Evolutionary conservation across 2,797 vertebrate genomes (phyloP), one percentile per base, ranked within the genome.

Genomic region (Xiphophorus birchmanni): DNA sequence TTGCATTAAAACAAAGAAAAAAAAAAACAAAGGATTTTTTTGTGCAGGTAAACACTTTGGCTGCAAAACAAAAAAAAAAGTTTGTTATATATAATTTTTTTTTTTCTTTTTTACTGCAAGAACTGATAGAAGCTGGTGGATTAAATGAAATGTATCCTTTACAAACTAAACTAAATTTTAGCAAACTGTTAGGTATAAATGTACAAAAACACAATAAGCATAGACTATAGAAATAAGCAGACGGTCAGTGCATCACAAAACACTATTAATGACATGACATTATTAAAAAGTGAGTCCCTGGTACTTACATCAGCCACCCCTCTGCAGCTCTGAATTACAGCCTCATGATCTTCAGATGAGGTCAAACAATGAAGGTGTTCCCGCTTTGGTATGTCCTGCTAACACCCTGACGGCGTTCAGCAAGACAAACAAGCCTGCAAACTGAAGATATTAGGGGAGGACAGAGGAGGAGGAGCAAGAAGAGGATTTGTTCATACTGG

Each of bases 271-370:
- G 48, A 71, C 35, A 77, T 37, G 1, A 60, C 4, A 40, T 23
- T 1, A 11, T 21, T 52, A 42, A 13, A 47, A 72, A 50, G 32
- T 35, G 47, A 71, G 21, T 45, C 7, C 32, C 23, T 42, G 44
- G 6, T 58, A 86, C 91, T 85, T 77, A 93, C 92, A 77, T 80
- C 75, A 23, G 73, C 13, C 18, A 47, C 21, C 45, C 3, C 42
- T 78, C 42, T 56, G 65, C 26, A 82, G 65, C 69, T 54, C 69
- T 17, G 17, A 47, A 50, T 76, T 75, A 79, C 44, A 8, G 26
- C 45, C 58, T 50, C 71, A 65, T 75, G 45, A 23, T 45, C 8
- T 8, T 54, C 69, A 81, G 37, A 73, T 45, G 29, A 21, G 60
- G 54, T 26, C 13, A 1, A 23, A 67, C 40, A 40, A 37, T 60